Evolutionary conservation across 2,113 vertebrate species (phyloP), one percentile per base, ranked within the genome.

Genomic region (Circaetus cinerascens): DNA sequence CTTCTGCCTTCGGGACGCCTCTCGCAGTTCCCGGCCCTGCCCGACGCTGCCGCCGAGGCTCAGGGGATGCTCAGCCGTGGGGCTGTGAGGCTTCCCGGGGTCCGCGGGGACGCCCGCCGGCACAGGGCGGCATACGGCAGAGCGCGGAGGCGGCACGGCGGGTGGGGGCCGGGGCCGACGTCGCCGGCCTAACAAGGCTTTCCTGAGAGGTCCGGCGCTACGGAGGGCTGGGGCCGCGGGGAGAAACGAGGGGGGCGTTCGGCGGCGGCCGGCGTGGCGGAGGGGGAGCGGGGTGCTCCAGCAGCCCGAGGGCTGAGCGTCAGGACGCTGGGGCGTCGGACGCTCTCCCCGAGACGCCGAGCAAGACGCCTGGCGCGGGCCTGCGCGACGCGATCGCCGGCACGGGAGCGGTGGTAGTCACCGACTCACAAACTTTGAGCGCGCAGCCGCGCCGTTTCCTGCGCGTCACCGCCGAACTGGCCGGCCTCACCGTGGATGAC

Each of bases 71-170:
- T 22, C 19, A 10, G 41, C 43, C 3, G 18, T 15, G 12, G 56
- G 26, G 34, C 36, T 8, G 14, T 3, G 25, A 36, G 62, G 62
- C 29, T 17, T 55, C 48, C 25, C 1, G 25, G 17, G 25, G 7
- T 55, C 32, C 4, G 2, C 20, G 2, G 18, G 40, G 62, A 13
- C 1, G 3, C 38, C 40, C 13, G 7, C 11, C 9, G 4, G 62
- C 48, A 36, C 25, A 17, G 2, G 6, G 57, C 45, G 32, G 22
- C 13, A 1, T 4, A 9, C 1, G 1, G 10, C 29, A 7, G 9
- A 32, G 57, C 45, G 9, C 7, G 2, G 29, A 9, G 40, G 5
- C 0, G 13, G 29, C 30, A 15, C 2, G 23, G 46, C 3, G 13
- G 16, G 10, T 2, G 1, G 29, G n/a, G 50, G 50, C 32, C 2